These are phyloP conservation scores for Drosophila equinoxialis DNA, from an alignment of 1,140 invertebrate species.

Conservation along the genomic window DNA sequence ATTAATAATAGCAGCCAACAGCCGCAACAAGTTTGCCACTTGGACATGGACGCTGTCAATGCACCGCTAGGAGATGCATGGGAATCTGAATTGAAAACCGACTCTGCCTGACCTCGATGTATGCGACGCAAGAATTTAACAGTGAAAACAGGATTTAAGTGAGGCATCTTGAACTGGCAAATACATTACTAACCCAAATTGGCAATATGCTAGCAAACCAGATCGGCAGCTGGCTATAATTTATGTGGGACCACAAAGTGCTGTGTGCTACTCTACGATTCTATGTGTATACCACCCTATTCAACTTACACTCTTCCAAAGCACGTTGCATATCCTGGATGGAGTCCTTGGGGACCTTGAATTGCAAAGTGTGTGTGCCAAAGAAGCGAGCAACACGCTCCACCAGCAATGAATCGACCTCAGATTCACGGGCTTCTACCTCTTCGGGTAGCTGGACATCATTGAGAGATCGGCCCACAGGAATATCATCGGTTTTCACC, in stretches of 20 bases:
- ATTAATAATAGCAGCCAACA: slow-evolving; percentile 53
- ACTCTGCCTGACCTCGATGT: slow-evolving; percentile 68
- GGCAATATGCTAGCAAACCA: slow-evolving; percentile 50
- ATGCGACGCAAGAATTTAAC: slow-evolving; percentile 49
- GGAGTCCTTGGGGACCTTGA: slow-evolving; percentile 88
- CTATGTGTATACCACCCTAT: not conserved
- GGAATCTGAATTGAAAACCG: not conserved
- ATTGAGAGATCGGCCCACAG: slow-evolving; percentile 84
- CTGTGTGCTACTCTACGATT: not conserved
- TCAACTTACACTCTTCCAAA: slow-evolving; percentile 85
- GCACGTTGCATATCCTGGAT: slow-evolving; percentile 88
- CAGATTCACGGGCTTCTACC: slow-evolving; percentile 88
- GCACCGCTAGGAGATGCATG: slow-evolving; percentile 59
- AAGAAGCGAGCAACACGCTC: slow-evolving; percentile 90
- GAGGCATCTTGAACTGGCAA: slow-evolving; percentile 39
- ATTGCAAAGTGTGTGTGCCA: slow-evolving; percentile 90
- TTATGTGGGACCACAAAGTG: slow-evolving; percentile 11
- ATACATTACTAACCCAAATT: slow-evolving; percentile 75
- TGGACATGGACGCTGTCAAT: slow-evolving; percentile 55
- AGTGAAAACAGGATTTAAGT: slow-evolving; percentile 79
- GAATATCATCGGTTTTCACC: slow-evolving; percentile 86
- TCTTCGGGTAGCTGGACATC: slow-evolving; percentile 86
- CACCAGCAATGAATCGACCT: slow-evolving; percentile 89
- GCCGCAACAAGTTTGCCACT: slow-evolving; percentile 40
- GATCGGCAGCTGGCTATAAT: slow-evolving; percentile 26